Percentiles rank a stretch among this genome's conserved stretches.
Conservation (phyloP, 2,113 vertebrate species). For the Hypomesus transpacificus region DNA sequence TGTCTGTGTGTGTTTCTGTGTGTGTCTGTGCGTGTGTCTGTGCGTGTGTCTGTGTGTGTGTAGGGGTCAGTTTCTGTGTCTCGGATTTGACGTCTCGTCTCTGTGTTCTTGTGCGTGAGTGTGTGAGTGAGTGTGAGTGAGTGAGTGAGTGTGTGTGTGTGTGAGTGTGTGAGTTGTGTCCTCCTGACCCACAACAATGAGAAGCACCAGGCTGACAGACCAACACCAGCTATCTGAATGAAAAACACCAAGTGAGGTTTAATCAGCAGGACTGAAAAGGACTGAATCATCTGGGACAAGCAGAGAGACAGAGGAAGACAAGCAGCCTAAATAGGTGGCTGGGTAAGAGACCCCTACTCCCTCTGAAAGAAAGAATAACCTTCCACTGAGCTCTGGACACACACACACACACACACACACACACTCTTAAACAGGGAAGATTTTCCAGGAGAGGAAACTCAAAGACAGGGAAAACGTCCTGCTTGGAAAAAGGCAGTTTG, state of each 20-base stretch:
- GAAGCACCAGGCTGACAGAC: not conserved
- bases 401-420: not conserved
- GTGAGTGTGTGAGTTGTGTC: not conserved
- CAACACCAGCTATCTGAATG: too few species aligned
- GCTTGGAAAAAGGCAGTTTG: constrained; percentile 37
- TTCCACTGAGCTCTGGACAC: not conserved
- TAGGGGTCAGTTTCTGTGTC: too few species aligned
- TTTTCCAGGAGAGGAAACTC: constrained; percentile 32
- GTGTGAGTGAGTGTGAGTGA: not conserved
- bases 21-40: too few species aligned
- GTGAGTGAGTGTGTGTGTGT: too few species aligned
- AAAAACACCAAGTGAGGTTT: too few species aligned
- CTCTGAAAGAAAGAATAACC: too few species aligned
- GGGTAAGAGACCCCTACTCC: too few species aligned
- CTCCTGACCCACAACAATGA: not conserved
- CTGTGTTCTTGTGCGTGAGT: not conserved
- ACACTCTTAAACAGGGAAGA: constrained; percentile 18
- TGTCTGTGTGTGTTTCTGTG: not conserved
- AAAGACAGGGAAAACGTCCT: constrained; percentile 28
- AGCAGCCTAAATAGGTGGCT: too few species aligned
- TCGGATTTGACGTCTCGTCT: too few species aligned
- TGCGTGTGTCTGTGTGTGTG: not conserved
- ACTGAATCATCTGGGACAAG: too few species aligned
- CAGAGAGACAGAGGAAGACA: too few species aligned
- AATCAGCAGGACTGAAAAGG: too few species aligned